Conservation (phyloP, 2,113 vertebrate genomes). For the Camarhynchus parvulus region DNA sequence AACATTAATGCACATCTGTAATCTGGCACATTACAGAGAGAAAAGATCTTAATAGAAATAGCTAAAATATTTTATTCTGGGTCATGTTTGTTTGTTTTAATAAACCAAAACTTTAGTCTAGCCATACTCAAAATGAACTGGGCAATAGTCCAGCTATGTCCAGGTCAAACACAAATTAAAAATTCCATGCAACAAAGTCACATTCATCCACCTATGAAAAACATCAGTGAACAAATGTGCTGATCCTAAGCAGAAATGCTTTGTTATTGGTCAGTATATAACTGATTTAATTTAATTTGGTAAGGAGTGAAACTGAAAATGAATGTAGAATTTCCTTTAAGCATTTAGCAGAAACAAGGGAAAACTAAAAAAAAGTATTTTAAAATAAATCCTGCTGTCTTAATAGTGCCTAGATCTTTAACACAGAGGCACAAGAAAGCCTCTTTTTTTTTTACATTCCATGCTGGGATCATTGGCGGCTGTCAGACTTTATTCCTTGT, state of each 20-base stretch:
- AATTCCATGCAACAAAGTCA: neutral
- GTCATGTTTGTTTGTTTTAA: neutral
- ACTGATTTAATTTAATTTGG: neutral
- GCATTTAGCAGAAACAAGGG: neutral
- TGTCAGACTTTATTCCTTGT: neutral
- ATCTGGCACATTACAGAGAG: neutral
- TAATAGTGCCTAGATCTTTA: neutral
- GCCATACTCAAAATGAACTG: neutral
- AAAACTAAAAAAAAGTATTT: neutral
- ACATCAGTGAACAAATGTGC: neutral
- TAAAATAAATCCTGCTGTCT: neutral
- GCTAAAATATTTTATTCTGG: neutral
- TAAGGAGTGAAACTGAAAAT: neutral
- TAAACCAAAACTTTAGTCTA: slow-evolving; percentile 16
- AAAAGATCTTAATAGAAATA: neutral
- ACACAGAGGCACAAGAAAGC: neutral
- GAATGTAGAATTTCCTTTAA: neutral
- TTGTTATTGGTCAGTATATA: neutral
- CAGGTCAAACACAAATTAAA: neutral
- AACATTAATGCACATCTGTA: neutral
- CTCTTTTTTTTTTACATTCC: neutral
- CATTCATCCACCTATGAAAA: neutral
- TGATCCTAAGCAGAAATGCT: neutral
- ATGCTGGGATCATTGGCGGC: neutral
- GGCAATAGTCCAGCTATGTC: neutral